These are phyloP conservation scores for Virgularia gustaviana DNA, from an alignment of 92 coral and sea anemone genomes.

Conservation along the genomic window DNA sequence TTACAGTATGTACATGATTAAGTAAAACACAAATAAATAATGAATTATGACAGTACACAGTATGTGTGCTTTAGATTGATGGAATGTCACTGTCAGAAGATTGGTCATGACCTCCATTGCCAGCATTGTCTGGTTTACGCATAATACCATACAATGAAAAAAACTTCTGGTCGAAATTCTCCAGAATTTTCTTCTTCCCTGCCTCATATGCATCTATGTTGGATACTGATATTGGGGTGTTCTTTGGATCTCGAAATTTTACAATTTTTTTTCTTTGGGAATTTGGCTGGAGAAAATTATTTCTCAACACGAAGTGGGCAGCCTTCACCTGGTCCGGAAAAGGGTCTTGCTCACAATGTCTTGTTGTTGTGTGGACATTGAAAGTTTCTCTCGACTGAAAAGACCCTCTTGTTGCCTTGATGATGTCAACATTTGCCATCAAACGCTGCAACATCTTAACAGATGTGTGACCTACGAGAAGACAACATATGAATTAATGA, in stretches of 20 bases:
- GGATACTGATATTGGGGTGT: neutral
- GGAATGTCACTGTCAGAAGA: too few relatives aligned
- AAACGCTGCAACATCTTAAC: slow-evolving; percentile 34
- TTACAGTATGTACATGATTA: neutral
- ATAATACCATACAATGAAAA: slow-evolving; percentile 3
- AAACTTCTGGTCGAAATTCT: neutral
- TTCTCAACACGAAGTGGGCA: slow-evolving; percentile 13
- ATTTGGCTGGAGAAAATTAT: slow-evolving; percentile 10
- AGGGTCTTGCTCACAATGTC: slow-evolving; percentile 49
- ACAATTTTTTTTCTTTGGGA: neutral
- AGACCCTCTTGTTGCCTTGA: slow-evolving; percentile 23
- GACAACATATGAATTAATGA: neutral
- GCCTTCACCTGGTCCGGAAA: slow-evolving; percentile 61
- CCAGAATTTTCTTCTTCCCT: neutral
- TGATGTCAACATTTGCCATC: slow-evolving; percentile 28
- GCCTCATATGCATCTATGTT: slow-evolving; percentile 11
- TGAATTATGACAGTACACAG: too few relatives aligned
- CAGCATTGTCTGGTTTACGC: neutral
- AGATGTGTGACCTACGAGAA: slow-evolving; percentile 40
- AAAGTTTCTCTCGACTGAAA: slow-evolving; percentile 36
- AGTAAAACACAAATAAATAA: neutral
- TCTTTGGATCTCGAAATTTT: slow-evolving; percentile 2
- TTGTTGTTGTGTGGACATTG: slow-evolving; percentile 42
- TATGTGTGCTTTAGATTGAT: too few relatives aligned
- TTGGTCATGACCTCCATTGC: neutral